Percentiles rank a stretch among this genome's conserved stretches.
These are phyloP conservation scores for Aradophagus sp. DNA, from an alignment of 1,140 invertebrate species.

Conservation along the genomic window DNA sequence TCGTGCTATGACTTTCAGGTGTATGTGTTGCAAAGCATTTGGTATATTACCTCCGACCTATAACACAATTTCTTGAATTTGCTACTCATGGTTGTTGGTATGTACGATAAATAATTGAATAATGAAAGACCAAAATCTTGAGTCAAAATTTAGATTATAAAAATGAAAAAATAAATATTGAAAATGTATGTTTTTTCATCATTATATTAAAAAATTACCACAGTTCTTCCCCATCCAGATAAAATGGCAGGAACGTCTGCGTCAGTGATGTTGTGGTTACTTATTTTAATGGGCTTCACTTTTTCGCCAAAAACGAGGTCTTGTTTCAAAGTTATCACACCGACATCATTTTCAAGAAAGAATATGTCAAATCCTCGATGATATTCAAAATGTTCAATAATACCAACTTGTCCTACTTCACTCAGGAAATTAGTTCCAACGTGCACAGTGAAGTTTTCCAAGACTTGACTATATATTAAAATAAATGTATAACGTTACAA, in stretches of 20 bases:
- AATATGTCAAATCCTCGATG: slow-evolving; percentile 65
- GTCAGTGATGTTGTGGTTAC: slow-evolving; percentile 22
- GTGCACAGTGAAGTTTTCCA: slow-evolving; percentile 45
- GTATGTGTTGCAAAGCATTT: slow-evolving; percentile 60
- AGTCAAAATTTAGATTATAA: too few relatives aligned
- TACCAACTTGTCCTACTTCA: slow-evolving; percentile 56
- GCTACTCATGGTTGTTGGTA: too few relatives aligned
- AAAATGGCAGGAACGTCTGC: slow-evolving; percentile 53
- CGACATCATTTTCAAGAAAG: slow-evolving; percentile 73
- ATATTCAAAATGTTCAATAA: slow-evolving; percentile 55
- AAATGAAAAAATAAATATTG: neutral
- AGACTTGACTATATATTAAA: slow-evolving; percentile 9
- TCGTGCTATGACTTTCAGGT: slow-evolving; percentile 45
- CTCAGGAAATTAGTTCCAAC: slow-evolving; percentile 60
- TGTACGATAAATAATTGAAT: too few relatives aligned
- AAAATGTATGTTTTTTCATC: neutral
- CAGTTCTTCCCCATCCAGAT: slow-evolving; percentile 74
- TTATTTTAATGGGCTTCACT: slow-evolving; percentile 64
- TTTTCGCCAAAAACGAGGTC: slow-evolving; percentile 59
- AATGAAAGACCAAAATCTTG: too few relatives aligned
- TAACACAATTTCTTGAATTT: too few relatives aligned
- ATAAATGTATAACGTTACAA: too few relatives aligned
- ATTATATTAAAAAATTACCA: slow-evolving; percentile 41
- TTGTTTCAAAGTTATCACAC: slow-evolving; percentile 68
- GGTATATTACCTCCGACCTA: slow-evolving; percentile 51